Evolutionary conservation across 2,113 vertebrate species (phyloP).

Genomic region (Chiloscyllium plagiosum): DNA sequence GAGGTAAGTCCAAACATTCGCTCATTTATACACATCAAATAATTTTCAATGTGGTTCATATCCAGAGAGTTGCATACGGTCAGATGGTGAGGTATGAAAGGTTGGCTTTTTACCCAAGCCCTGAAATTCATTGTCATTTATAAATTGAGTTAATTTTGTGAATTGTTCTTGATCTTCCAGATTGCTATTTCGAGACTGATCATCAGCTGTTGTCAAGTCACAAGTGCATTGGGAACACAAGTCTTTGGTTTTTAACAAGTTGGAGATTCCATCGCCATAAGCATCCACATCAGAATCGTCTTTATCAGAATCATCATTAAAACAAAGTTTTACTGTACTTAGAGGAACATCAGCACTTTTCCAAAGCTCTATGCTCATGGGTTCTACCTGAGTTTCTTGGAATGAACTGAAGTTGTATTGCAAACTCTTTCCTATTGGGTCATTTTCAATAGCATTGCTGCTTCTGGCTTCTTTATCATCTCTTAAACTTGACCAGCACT

Average conservation of each 20-base stretch:
- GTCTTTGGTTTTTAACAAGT: not conserved
- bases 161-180: not conserved
- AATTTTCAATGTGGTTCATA: not conserved
- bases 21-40: not conserved
- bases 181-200: not conserved
- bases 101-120: not conserved
- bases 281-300: not conserved
- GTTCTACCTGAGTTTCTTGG: not conserved
- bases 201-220: not conserved
- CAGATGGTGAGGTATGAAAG: not conserved
- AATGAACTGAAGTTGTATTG: not conserved
- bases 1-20: not conserved
- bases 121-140: not conserved
- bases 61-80: not conserved
- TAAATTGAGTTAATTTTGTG: not conserved
- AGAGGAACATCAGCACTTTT: not conserved
- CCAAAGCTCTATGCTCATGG: not conserved
- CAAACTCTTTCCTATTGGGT: not conserved
- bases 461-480: not conserved
- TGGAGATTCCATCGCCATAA: not conserved
- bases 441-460: not conserved
- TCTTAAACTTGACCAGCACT: not conserved
- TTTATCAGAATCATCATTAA: not conserved
- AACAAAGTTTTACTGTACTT: conserved; percentile 21
- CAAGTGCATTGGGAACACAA: not conserved